Base-by-base conservation (phyloP, 2,888 invertebrate genomes). In the Schrankia costaestrigalis region DNA sequence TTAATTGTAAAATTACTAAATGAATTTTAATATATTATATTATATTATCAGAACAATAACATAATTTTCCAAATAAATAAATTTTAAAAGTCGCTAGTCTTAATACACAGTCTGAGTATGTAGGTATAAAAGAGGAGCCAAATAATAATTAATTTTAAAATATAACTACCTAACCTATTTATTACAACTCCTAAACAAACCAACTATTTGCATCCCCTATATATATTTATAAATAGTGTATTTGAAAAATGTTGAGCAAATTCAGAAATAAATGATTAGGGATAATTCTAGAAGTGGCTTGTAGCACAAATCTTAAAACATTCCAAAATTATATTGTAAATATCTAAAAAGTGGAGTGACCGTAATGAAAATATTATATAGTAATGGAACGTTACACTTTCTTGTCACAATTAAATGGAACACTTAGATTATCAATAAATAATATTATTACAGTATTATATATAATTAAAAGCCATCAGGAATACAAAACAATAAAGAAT, bases 171-270 rank as follows among this genome's bases (percentile, higher is more conserved):
- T 64, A 66, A 31, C 39, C 56, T 71, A 69, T 41, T 45, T 58
- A 58, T 53, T 59, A 65, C 54, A 67, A 68, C 63, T 62, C 56
- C 61, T 71, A 68, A 56, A 48, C 40, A 46, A 56, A 52, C 48
- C 42, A 46, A 48, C 35, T 45, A 50, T 55, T 52, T 55, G 56
- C 58, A 58, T 8, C 39, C 58, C 41, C 50, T 51, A 60, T 56
- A 55, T 41, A 51, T 32, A 49, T 49, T 51, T 49, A 49, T 58
- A 57, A 44, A 57, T 56, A 59, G 52, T 63, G 49, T 48, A 37
- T 63, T 65, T 61, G 48, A 56, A 63, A 50, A 63, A 65, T 58
- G 59, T 78, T 78, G 78, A 78, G 78, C 78, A 78, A 77, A 71
- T 69, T 70, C 62, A 68, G 63, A 71, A 63, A 63, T 47, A 50